These are phyloP conservation scores for Polypterus bichir DNA, from an alignment of 2,113 vertebrate species.

Conservation along the genomic window DNA sequence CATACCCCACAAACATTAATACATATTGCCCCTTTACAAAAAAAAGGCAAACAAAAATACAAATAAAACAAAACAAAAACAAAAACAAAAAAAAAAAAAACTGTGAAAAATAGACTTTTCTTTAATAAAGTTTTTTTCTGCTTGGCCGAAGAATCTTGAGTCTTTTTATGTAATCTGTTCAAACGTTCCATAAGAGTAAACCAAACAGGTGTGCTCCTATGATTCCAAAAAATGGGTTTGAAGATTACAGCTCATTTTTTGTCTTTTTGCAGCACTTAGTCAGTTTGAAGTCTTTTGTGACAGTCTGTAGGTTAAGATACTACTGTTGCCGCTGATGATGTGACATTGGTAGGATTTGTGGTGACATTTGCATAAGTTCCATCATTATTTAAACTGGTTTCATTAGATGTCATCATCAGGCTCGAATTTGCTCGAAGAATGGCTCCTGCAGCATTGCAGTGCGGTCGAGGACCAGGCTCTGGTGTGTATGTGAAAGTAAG, in stretches of 20 bases:
- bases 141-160: constrained; percentile 39
- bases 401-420: constrained; percentile 70
- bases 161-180: constrained; percentile 31
- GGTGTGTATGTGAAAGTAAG: constrained; percentile 98
- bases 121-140: constrained; percentile 41
- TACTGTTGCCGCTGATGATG: constrained; percentile 78
- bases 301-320: constrained; percentile 84
- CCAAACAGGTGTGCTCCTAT: constrained; percentile 51
- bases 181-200: constrained; percentile 18
- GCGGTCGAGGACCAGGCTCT: constrained; percentile 87
- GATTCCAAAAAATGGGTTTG: constrained; percentile 55
- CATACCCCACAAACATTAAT: constrained; percentile 57
- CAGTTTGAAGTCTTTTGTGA: constrained; percentile 42
- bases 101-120: constrained; percentile 52
- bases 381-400: constrained; percentile 59
- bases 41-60: constrained; percentile 49
- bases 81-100: constrained; percentile 43
- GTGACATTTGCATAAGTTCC: constrained; percentile 69
- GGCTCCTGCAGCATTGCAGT: constrained; percentile 92
- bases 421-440: constrained; percentile 80
- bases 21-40: constrained; percentile 60
- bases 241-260: constrained; percentile 34
- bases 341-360: constrained; percentile 71
- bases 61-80: constrained; percentile 44
- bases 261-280: constrained; percentile 63